A percentile compares a stretch with the other conserved stretches of the same genome.
Conservation (phyloP, 2,888 invertebrate genomes). For the Lagria hirta region DNA sequence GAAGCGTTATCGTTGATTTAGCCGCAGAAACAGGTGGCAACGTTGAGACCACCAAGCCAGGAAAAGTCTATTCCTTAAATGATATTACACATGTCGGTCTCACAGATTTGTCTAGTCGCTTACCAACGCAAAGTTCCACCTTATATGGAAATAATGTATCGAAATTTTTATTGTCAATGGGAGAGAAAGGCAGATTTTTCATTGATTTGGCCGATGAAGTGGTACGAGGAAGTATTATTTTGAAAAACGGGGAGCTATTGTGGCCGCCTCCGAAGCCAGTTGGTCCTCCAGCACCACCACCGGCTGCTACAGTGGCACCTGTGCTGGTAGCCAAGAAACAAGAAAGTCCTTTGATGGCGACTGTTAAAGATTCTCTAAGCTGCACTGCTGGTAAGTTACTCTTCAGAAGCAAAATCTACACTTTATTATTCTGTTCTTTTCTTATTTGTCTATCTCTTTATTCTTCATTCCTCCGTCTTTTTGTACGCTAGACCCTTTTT, state of each 20-base stretch:
- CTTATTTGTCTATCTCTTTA: too few species aligned
- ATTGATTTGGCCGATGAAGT: constrained; percentile 85
- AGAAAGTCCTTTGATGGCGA: constrained; percentile 65
- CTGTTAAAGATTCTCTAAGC: constrained; percentile 50
- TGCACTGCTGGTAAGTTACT: constrained; percentile 22
- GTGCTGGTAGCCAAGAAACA: constrained; percentile 48
- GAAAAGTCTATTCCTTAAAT: constrained; percentile 71
- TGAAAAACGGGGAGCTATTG: constrained; percentile 71
- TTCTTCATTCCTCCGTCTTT: too few species aligned
- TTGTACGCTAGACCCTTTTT: too few species aligned
- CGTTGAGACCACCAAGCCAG: constrained; percentile 78
- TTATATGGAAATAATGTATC: constrained; percentile 90
- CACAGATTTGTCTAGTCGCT: constrained; percentile 80
- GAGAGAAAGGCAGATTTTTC: constrained; percentile 75
- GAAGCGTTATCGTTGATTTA: constrained; percentile 86
- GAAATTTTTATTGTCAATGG: constrained; percentile 80
- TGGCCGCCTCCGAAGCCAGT: constrained; percentile 78
- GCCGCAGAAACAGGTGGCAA: constrained; percentile 90
- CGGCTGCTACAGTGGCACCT: constrained; percentile 41
- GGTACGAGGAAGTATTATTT: constrained; percentile 77
- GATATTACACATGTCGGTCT: constrained; percentile 84
- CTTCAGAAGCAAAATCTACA: too few species aligned
- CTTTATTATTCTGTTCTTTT: too few species aligned
- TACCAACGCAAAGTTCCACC: constrained; percentile 84
- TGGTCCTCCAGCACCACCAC: constrained; percentile 54